Conservation (phyloP, 2,797 vertebrate species). For the Phataginus tetradactyla region DNA sequence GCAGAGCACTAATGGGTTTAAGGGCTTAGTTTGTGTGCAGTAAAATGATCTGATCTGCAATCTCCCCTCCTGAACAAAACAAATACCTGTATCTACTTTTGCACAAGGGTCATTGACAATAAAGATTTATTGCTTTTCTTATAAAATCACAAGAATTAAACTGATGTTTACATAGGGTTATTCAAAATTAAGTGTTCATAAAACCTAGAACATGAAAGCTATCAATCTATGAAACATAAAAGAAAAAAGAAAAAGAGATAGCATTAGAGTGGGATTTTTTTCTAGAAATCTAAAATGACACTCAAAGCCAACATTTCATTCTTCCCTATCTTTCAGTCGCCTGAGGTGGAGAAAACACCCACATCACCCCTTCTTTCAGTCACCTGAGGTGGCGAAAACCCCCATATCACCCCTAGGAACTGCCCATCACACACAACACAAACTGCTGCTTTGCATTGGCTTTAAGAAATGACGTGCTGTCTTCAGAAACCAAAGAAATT, state of each 20-base stretch:
- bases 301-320: neutral
- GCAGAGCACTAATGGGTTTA: neutral
- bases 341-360: neutral
- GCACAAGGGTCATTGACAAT: neutral
- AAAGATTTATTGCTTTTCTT: neutral
- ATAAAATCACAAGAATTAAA: constrained; percentile 31
- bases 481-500: constrained; percentile 4
- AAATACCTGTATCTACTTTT: neutral
- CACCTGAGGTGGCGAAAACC: neutral
- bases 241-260: neutral
- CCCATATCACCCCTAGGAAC: neutral
- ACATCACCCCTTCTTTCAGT: neutral
- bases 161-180: neutral
- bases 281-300: constrained; percentile 33
- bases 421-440: neutral
- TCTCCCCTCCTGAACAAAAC: neutral
- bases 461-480: neutral
- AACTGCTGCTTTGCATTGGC: neutral
- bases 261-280: neutral
- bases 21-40: neutral
- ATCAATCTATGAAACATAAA: neutral
- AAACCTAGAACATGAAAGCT: neutral
- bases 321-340: neutral
- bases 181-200: neutral
- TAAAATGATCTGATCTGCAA: neutral